Evolutionary conservation across 2,797 vertebrate genomes (phyloP).

Genomic region (Hydrolagus colliei): DNA sequence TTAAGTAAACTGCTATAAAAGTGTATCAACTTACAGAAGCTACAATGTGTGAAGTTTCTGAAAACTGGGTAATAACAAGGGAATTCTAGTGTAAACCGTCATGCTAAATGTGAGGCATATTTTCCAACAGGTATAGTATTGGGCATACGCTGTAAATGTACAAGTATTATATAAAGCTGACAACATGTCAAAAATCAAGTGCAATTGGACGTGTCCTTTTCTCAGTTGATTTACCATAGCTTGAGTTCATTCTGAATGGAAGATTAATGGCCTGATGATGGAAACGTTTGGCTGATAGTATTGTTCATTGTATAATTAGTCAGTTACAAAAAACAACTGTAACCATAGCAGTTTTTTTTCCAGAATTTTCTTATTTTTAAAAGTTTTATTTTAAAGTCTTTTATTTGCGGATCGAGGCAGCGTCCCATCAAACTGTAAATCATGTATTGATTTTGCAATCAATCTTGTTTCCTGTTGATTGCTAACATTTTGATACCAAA

Average conservation of each 20-base stretch:
- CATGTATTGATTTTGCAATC: conserved; percentile 20
- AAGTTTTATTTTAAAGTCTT: background rate
- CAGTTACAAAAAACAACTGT: background rate
- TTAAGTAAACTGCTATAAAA: background rate
- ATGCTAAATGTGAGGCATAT: background rate
- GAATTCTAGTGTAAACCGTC: background rate
- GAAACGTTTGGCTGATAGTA: background rate
- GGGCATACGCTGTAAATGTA: background rate
- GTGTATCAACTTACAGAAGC: background rate
- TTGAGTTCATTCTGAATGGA: background rate
- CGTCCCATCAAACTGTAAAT: background rate
- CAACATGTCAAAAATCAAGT: background rate
- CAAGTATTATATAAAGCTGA: background rate
- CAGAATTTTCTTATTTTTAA: background rate
- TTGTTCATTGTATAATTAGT: background rate
- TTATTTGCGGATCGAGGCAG: background rate
- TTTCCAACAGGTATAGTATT: too few relatives aligned
- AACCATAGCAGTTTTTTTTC: background rate
- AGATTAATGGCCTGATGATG: background rate
- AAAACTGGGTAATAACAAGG: background rate
- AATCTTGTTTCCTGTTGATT: background rate
- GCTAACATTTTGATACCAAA: background rate
- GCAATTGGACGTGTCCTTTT: background rate
- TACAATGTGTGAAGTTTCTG: background rate
- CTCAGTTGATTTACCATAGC: background rate